phyloP scores from a whole-genome alignment of 2,113 vertebrate genomes.

The Rhagologus leucostigma region DNA sequence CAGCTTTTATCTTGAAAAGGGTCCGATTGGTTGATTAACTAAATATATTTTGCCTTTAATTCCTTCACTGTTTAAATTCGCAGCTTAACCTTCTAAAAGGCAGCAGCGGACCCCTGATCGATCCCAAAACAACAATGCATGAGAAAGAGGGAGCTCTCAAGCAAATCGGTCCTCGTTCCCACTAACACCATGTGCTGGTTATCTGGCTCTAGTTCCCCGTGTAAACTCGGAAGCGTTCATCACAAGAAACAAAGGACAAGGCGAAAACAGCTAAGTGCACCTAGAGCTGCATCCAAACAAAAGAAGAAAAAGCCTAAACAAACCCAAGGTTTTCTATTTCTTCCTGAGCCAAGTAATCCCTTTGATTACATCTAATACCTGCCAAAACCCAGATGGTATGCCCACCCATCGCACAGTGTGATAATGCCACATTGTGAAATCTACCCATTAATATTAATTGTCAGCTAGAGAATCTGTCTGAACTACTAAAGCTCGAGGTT shows the following conservation, averaged over 20 bases:
- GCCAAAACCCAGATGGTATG: slow-evolving; percentile 92
- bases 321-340: slow-evolving; percentile 83
- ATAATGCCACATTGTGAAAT: slow-evolving; percentile 95
- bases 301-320: slow-evolving; percentile 76
- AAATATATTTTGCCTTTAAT: neutral
- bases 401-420: slow-evolving; percentile 91
- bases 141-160: neutral
- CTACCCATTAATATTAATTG: slow-evolving; percentile 95
- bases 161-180: neutral
- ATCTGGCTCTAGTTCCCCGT: neutral
- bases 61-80: neutral
- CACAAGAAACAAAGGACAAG: slow-evolving; percentile 60
- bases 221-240: slow-evolving; percentile 49
- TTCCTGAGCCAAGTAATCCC: slow-evolving; percentile 91
- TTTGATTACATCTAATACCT: slow-evolving; percentile 99
- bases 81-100: neutral
- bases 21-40: neutral
- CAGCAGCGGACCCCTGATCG: neutral
- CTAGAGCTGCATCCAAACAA: slow-evolving; percentile 77
- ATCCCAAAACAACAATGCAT: neutral
- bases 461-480: slow-evolving; percentile 87
- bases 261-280: slow-evolving; percentile 65
- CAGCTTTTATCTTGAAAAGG: neutral
- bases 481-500: slow-evolving; percentile 87
- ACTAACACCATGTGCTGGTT: neutral